Conservation (phyloP, 2,888 invertebrate genomes). For the Synanthedon andrenaeformis region DNA sequence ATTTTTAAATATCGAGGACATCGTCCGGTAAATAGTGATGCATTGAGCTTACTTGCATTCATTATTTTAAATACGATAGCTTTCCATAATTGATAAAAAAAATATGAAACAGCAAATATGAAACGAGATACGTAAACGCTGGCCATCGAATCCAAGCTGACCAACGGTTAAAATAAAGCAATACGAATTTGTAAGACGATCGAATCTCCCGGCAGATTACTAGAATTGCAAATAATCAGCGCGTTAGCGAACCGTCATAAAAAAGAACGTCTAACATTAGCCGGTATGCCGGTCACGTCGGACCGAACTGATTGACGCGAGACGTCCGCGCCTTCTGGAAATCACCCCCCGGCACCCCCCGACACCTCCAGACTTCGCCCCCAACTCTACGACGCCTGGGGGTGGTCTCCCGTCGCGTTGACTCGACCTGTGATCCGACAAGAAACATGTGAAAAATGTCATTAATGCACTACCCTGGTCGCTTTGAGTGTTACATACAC, state of each 20-base stretch:
- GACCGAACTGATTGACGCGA: conserved; percentile 65
- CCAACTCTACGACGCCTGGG: conserved; percentile 12
- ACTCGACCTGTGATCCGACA: conserved; percentile 54
- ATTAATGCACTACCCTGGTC: conserved; percentile 57
- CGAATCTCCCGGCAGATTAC: conserved; percentile 20
- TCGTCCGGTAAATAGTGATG: too few relatives aligned
- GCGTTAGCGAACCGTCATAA: conserved; percentile 36
- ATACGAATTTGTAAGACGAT: conserved; percentile 4
- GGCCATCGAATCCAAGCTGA: too few relatives aligned
- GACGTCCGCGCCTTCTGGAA: conserved; percentile 53
- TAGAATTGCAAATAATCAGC: conserved; percentile 34
- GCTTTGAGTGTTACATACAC: conserved; percentile 16
- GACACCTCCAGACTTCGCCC: conserved; percentile 10
- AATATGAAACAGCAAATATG: too few relatives aligned
- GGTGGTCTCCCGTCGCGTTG: conserved; percentile 14
- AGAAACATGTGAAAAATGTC: conserved; percentile 68
- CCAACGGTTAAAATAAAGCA: conserved; percentile 1
- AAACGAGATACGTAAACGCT: too few relatives aligned
- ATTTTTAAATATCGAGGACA: too few relatives aligned
- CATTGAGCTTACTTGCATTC: too few relatives aligned
- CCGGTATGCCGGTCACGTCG: conserved; percentile 61
- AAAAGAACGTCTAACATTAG: conserved; percentile 30
- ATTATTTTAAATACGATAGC: too few relatives aligned
- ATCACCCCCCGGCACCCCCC: conserved; percentile 3
- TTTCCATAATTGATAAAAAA: too few relatives aligned